A percentile compares a stretch with the other conserved stretches of the same genome.
These are phyloP conservation scores for Corvus hawaiiensis DNA, from an alignment of 2,113 vertebrate genomes.

Conservation along the genomic window DNA sequence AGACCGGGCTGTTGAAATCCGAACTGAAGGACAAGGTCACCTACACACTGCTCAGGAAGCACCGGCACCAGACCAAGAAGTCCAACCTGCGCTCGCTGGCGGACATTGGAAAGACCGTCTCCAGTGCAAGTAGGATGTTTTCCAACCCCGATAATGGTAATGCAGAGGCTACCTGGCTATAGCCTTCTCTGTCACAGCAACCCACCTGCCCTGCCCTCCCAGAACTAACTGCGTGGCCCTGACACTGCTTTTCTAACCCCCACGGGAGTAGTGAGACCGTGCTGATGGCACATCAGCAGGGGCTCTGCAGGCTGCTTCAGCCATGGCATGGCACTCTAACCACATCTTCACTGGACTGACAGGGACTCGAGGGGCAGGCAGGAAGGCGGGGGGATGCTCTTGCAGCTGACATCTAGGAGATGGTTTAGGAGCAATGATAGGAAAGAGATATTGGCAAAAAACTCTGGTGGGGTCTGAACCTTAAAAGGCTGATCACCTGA, in stretches of 20 bases:
- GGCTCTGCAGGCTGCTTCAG: not conserved
- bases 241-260: constrained; percentile 9
- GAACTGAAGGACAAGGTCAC: constrained; percentile 96
- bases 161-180: constrained; percentile 81
- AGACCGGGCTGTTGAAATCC: constrained; percentile 86
- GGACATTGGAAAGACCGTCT: constrained; percentile 98
- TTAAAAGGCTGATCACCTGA: not conserved
- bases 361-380: not conserved
- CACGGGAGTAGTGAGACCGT: not conserved
- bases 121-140: constrained; percentile 99
- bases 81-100: constrained; percentile 96
- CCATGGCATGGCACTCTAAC: not conserved
- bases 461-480: not conserved
- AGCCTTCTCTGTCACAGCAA: constrained; percentile 58
- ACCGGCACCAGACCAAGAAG: constrained; percentile 98
- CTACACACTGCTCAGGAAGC: constrained; percentile 92
- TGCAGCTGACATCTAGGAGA: not conserved
- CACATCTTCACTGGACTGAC: constrained; percentile 28
- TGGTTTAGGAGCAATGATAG: rapidly evolving
- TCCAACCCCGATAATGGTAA: constrained; percentile 96
- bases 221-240: constrained; percentile 49
- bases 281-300: not conserved
- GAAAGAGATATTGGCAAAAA: not conserved
- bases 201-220: not conserved
- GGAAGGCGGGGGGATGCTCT: not conserved